Percentiles rank a stretch among this genome's conserved stretches.
Evolutionary conservation across 2,888 invertebrate species (phyloP).

Genomic region (Pseudococcus jackbeardsleyi): DNA sequence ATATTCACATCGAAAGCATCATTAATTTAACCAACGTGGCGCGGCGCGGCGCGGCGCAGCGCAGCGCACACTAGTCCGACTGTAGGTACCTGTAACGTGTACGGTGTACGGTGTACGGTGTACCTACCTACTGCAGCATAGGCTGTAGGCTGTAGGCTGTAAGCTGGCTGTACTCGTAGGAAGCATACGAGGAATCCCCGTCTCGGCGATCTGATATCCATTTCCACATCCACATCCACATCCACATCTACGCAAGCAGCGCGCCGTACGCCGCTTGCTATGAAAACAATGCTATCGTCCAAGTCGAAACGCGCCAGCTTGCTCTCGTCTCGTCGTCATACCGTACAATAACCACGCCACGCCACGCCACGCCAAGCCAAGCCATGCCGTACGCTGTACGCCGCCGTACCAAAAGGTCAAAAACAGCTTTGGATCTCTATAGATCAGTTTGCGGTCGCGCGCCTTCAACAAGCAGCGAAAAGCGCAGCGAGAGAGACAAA

Average conservation of each 20-base stretch:
- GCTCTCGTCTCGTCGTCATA: not conserved
- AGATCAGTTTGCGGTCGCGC: not conserved
- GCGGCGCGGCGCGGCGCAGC: too few relatives aligned
- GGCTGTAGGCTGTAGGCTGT: too few relatives aligned
- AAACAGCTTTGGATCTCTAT: not conserved
- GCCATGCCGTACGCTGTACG: too few relatives aligned
- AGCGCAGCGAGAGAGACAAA: not conserved
- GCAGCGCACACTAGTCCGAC: not conserved
- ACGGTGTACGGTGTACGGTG: too few relatives aligned
- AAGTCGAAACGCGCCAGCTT: constrained; percentile 56
- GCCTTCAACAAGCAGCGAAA: not conserved
- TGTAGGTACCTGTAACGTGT: too few relatives aligned
- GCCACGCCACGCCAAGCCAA: too few relatives aligned
- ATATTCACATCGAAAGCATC: constrained; percentile 40
- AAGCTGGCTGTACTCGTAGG: not conserved
- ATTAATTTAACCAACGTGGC: constrained; percentile 46
- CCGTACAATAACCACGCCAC: too few relatives aligned
- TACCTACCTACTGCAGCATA: too few relatives aligned
- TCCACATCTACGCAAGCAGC: not conserved
- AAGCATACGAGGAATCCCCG: not conserved
- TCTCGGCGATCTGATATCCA: not conserved
- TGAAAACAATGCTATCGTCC: constrained; percentile 57
- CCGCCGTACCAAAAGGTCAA: constrained; percentile 58
- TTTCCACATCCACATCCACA: not conserved
- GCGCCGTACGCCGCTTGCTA: not conserved